Base-by-base conservation (phyloP, 1,140 invertebrate genomes). In the Cyclina sinensis region DNA sequence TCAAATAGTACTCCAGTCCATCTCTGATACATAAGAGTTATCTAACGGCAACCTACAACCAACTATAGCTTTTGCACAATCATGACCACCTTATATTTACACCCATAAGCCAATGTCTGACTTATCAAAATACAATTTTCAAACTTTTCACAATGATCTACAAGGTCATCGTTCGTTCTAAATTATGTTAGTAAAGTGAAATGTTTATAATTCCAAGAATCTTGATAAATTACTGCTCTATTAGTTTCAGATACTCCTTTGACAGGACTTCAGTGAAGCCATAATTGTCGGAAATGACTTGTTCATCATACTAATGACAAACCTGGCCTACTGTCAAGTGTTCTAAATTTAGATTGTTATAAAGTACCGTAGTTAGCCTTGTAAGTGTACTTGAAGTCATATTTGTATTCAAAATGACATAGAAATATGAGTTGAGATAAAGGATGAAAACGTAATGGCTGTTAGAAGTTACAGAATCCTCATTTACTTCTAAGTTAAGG, bases 261-360 rank as follows among this genome's bases (percentile, higher is more conserved):
- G 21, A 35, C 35, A 70, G 65, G 32, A 35, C 65, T 37, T 4
- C 4, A 70, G 24, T 37, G 65, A 70, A 70, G 57, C 30, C 65
- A 70, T 70, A 62, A 62, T 62, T 62, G 65, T 70, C 65, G 65
- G 65, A 70, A 37, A 70, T 70, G 65, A 70, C 11, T 27, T 70
- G 65, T 70, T 37, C 65, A 70, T 70, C 65, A 70, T n/a, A 35
- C 32, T 70, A 70, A 70, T 70, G 65, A 70, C 65, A 70, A 70
- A 70, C 65, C 32, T 70, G 65, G 35, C 65, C 65, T 37, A 70
- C 57, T 62, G 57, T 62, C 57, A 62, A 62, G 7, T 27, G 57
- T 27, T 5, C 24, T 27, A 62, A 11, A 62, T 62, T 27, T 0
- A 62, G n/a, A n/a, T 5, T 4, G 24, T 27, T 27, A 24, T 27